phyloP scores from a whole-genome alignment of 1,140 invertebrate genomes.

The Drosophila santomea region DNA sequence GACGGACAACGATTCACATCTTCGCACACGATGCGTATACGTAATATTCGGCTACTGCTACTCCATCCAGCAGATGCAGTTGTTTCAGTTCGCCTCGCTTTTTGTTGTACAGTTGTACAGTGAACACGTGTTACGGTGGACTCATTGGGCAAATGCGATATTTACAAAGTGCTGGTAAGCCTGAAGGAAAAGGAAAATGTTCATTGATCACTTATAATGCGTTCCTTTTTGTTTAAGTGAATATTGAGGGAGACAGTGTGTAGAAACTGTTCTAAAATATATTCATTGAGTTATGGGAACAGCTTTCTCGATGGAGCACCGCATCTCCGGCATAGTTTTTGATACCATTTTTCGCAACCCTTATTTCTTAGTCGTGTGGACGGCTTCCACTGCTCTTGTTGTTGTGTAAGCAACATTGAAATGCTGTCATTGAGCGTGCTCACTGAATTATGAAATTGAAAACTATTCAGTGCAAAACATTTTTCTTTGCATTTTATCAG shows the following conservation, averaged over 20 bases:
- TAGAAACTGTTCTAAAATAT: too few species aligned
- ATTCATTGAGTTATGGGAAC: too few species aligned
- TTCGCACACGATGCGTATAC: conserved; percentile 68
- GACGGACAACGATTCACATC: conserved; percentile 20
- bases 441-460: conserved; percentile 84
- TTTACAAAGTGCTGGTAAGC: neutral
- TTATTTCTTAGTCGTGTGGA: conserved; percentile 24
- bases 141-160: neutral
- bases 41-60: conserved; percentile 61
- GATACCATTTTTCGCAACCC: conserved; percentile 9
- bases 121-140: neutral
- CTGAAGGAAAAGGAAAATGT: too few species aligned
- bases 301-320: too few species aligned
- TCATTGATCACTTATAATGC: too few species aligned
- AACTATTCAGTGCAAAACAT: conserved; percentile 77
- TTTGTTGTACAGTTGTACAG: neutral
- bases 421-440: conserved; percentile 80
- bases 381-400: conserved; percentile 6
- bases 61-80: conserved; percentile 1
- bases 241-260: too few species aligned
- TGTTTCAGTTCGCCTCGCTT: neutral
- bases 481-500: conserved; percentile 73
- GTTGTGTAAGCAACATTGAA: conserved; percentile 75
- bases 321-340: neutral
- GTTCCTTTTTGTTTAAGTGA: neutral